These are phyloP conservation scores for Perizoma affinitatum DNA, from an alignment of 2,888 invertebrate species.

Conservation along the genomic window DNA sequence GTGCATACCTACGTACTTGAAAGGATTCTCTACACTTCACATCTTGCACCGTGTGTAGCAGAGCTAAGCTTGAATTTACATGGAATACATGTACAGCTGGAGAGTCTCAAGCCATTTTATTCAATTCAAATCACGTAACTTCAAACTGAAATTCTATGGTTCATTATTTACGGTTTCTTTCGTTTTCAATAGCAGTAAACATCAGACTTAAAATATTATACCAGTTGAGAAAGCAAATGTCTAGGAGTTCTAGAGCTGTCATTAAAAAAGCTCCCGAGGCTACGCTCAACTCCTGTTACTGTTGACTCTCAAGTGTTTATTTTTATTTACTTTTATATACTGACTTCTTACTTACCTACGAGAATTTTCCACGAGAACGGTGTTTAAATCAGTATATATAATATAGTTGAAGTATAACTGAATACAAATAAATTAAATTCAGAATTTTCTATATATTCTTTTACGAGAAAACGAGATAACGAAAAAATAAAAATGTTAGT, in stretches of 20 bases:
- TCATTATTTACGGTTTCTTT: neutral
- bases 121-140: slow-evolving; percentile 15
- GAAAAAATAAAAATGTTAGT: too few relatives aligned
- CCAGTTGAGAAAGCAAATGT: slow-evolving; percentile 5
- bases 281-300: slow-evolving; percentile 19
- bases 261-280: slow-evolving; percentile 30
- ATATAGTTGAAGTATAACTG: slow-evolving; percentile 5
- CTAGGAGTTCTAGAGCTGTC: slow-evolving; percentile 29
- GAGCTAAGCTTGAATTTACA: slow-evolving; percentile 24
- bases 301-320: slow-evolving; percentile 24
- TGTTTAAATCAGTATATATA: slow-evolving; percentile 1
- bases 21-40: slow-evolving; percentile 21
- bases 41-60: slow-evolving; percentile 9
- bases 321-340: slow-evolving; percentile 17
- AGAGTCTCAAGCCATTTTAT: slow-evolving; percentile 5
- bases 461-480: too few relatives aligned
- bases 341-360: neutral
- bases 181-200: slow-evolving; percentile 1
- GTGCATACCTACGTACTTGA: slow-evolving; percentile 14
- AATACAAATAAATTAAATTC: neutral
- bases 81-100: slow-evolving; percentile 9
- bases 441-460: too few relatives aligned
- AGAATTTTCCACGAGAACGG: slow-evolving; percentile 8
- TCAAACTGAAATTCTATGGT: slow-evolving; percentile 8
- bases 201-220: slow-evolving; percentile 3